phyloP scores from a whole-genome alignment of 2,888 invertebrate genomes.

The Azorinus chamasolen region DNA sequence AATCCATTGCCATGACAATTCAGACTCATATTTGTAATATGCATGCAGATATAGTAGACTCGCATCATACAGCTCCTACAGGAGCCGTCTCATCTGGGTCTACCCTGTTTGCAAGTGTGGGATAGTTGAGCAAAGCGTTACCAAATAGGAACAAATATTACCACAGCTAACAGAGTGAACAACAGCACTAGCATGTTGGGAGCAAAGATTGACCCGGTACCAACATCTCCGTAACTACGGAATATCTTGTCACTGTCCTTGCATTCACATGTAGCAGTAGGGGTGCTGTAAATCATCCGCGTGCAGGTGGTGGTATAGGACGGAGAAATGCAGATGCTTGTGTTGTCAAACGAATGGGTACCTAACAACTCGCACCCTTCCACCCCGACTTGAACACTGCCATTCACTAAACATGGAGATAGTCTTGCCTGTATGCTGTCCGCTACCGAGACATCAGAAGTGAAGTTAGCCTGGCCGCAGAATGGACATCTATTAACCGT shows the following conservation, averaged over 20 bases:
- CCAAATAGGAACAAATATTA: too few relatives aligned
- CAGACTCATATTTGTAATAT: too few relatives aligned
- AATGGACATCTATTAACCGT: slow-evolving; percentile 45
- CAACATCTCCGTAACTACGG: too few relatives aligned
- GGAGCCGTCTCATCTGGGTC: too few relatives aligned
- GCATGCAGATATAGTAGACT: too few relatives aligned
- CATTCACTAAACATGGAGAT: slow-evolving; percentile 32
- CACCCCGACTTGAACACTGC: slow-evolving; percentile 4
- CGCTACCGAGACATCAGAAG: slow-evolving; percentile 13
- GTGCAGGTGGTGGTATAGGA: slow-evolving; percentile 22
- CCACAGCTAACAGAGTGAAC: too few relatives aligned
- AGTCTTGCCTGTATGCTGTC: background rate
- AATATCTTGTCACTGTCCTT: background rate
- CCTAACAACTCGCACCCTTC: slow-evolving; percentile 29
- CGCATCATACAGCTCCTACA: too few relatives aligned
- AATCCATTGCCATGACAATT: too few relatives aligned
- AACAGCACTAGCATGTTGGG: too few relatives aligned
- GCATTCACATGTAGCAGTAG: slow-evolving; percentile 31
- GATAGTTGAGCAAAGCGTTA: too few relatives aligned
- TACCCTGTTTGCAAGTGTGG: too few relatives aligned
- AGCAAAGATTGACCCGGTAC: too few relatives aligned
- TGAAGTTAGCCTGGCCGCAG: slow-evolving; percentile 55
- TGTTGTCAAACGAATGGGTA: background rate
- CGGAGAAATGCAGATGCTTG: slow-evolving; percentile 24
- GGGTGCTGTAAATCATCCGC: background rate